Evolutionary conservation across 2,113 vertebrate genomes (phyloP), one percentile per base, ranked within the genome.

Genomic region (Xiphophorus hellerii): DNA sequence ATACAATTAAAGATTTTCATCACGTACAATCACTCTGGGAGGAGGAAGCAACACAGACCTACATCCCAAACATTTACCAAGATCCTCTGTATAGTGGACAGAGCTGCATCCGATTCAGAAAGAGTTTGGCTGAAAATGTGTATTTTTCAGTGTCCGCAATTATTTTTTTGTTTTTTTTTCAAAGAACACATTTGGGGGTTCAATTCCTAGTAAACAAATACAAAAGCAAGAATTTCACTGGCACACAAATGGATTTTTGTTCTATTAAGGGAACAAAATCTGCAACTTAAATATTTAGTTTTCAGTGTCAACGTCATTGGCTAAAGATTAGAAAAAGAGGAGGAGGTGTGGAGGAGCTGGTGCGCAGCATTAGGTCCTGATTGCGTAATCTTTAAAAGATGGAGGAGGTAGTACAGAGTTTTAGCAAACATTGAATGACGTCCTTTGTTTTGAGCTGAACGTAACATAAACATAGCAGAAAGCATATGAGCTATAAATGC

Each of bases 271-370:
- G 82, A 62, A 80, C 81, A 0, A 69, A 80, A 75, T 66, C 83
- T 84, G 77, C 80, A 80, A 82, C 70, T 78, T 73, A 78, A 89
- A 84, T 44, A 65, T 90, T 93, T 91, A 66, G 90, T 89, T 88
- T 84, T 78, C 81, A 77, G 78, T 84, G 88, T 87, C 71, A 83
- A 91, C 89, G 76, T 78, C 78, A 83, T 79, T 80, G 75, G 92
- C 92, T 93, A 93, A 94, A 90, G 81, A 93, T 94, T 93, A n/a
- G n/a, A n/a, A n/a, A n/a, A n/a, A n/a, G n/a, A n/a, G n/a, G n/a
- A n/a, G n/a, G n/a, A n/a, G n/a, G n/a, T n/a, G 39, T 82, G 77
- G 70, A 62, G 74, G 77, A 69, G 87, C 83, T 86, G 76, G 89
- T 88, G 48, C 6, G 1, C 48, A 54, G 78, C 89, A 93, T 88